These are phyloP conservation scores for Vulpes ferrilata DNA, from an alignment of 2,113 vertebrate species.

Conservation along the genomic window DNA sequence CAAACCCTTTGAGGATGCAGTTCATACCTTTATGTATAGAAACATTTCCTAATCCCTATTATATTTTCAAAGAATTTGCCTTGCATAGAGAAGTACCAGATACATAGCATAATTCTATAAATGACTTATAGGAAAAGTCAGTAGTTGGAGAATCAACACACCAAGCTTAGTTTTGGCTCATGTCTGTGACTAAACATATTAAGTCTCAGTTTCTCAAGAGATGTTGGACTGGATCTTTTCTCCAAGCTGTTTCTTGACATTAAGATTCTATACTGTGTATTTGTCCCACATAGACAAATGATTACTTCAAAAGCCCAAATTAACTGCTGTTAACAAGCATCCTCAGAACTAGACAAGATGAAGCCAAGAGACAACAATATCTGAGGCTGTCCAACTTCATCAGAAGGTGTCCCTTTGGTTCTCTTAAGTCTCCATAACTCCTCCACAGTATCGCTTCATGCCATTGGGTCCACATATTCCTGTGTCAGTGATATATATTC, in stretches of 20 bases:
- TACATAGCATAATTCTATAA: neutral
- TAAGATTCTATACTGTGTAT: neutral
- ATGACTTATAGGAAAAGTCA: neutral
- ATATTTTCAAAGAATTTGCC: neutral
- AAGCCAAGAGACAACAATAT: neutral
- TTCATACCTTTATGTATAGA: neutral
- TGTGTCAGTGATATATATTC: neutral
- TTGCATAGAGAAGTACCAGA: neutral
- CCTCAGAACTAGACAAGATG: neutral
- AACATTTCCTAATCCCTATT: neutral
- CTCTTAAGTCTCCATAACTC: neutral
- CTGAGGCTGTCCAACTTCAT: neutral
- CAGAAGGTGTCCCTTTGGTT: neutral
- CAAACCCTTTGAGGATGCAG: neutral
- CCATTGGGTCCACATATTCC: neutral
- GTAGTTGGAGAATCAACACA: neutral
- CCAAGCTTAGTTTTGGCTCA: neutral
- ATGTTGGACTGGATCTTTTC: neutral
- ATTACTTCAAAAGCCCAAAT: constrained; percentile 34
- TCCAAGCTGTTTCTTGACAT: neutral
- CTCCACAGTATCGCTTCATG: neutral
- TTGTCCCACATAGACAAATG: neutral
- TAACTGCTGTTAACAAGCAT: neutral
- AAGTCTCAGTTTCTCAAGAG: neutral
- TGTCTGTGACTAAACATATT: neutral